Evolutionary conservation across 2,797 vertebrate genomes (phyloP).

Genomic region (Fundulus diaphanus): DNA sequence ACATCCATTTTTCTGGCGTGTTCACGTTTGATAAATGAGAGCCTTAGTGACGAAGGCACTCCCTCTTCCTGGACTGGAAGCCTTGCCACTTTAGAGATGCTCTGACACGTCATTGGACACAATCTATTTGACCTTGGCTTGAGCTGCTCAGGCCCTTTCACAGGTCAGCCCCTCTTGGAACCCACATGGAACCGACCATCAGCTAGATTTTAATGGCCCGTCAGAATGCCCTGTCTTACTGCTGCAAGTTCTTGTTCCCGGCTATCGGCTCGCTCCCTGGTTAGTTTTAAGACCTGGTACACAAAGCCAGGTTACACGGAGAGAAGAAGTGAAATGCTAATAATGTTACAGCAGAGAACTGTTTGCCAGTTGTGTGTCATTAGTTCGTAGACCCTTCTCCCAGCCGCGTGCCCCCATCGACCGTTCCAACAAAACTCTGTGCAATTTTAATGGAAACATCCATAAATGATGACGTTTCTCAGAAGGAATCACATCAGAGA

Average conservation of each 20-base stretch:
- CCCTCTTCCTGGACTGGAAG: background rate
- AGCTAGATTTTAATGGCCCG: background rate
- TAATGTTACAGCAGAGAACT: slow-evolving; percentile 33
- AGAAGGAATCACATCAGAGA: slow-evolving; percentile 86
- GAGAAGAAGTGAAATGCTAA: slow-evolving; percentile 30
- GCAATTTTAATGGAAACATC: slow-evolving; percentile 85
- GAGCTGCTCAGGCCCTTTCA: background rate
- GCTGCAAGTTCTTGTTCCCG: background rate
- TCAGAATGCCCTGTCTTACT: background rate
- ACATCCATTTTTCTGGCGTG: background rate
- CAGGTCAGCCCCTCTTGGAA: background rate
- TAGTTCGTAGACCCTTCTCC: slow-evolving; percentile 47
- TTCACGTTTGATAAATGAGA: background rate
- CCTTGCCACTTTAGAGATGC: background rate
- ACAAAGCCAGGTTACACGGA: slow-evolving; percentile 19
- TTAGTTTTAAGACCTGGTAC: background rate
- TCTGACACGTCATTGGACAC: background rate
- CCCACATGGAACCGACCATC: background rate
- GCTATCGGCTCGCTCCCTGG: slow-evolving; percentile 14
- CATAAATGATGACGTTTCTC: slow-evolving; percentile 89
- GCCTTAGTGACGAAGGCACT: background rate
- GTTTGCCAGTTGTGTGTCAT: slow-evolving; percentile 50
- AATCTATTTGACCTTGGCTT: background rate
- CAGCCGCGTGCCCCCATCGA: slow-evolving; percentile 42
- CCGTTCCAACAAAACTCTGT: slow-evolving; percentile 63